Percentiles rank a stretch among this genome's conserved stretches.
Evolutionary conservation across 2,888 invertebrate species (phyloP).

Genomic region (Disparrhopalites patrizii): DNA sequence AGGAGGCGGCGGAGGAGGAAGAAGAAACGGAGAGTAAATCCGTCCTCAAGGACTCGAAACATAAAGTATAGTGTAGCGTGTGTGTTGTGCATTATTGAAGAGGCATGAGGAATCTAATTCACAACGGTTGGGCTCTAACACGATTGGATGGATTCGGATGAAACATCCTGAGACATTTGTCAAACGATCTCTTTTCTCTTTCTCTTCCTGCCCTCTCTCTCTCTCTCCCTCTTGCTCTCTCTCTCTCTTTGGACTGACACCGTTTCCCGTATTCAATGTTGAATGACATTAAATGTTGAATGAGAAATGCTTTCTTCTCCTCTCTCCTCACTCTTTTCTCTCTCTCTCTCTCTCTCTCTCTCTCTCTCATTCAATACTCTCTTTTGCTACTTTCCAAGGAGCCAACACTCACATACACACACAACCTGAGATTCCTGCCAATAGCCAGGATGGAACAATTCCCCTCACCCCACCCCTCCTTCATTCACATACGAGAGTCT

Average conservation of each 20-base stretch:
- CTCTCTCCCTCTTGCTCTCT: too few species aligned
- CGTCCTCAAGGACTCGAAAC: conserved; percentile 8
- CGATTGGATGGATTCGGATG: conserved; percentile 35
- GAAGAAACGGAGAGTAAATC: conserved; percentile 6
- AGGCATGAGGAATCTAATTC: conserved; percentile 34
- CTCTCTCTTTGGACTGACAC: conserved; percentile 28
- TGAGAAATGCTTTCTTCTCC: conserved; percentile 33
- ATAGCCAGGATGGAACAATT: conserved; percentile 7
- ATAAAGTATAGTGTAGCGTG: conserved; percentile 31
- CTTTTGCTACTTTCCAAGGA: not conserved
- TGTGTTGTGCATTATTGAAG: conserved; percentile 35
- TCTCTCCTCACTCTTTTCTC: not conserved
- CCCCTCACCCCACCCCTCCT: not conserved
- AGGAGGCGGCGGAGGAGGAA: not conserved
- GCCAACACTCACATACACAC: not conserved
- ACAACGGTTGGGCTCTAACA: conserved; percentile 27
- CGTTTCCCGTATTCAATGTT: conserved; percentile 33
- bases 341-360: conserved; percentile 10
- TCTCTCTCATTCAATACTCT: not conserved
- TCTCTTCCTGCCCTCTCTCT: too few species aligned
- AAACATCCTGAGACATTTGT: conserved; percentile 36
- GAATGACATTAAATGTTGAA: conserved; percentile 38
- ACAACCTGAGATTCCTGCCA: conserved; percentile 2
- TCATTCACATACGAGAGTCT: not conserved
- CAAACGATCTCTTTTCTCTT: too few species aligned